phyloP scores from a whole-genome alignment of 1,140 invertebrate species.

The Asobara japonica region DNA sequence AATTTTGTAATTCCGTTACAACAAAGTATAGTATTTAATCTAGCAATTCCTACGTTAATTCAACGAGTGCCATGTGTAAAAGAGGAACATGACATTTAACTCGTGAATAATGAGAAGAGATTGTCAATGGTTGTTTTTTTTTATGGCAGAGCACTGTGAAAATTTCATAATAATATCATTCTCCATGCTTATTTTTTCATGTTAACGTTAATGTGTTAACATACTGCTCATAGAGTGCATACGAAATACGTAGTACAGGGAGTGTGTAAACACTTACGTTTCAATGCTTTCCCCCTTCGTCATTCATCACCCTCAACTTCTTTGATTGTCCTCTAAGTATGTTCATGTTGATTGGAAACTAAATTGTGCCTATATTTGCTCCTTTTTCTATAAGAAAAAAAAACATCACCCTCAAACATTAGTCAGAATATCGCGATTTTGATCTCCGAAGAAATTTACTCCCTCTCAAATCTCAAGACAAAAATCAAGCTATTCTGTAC shows the following conservation, averaged over 20 bases:
- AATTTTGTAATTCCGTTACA: neutral
- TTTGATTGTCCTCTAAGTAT: constrained; percentile 23
- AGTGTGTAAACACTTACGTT: neutral
- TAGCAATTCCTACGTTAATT: constrained; percentile 19
- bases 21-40: constrained; percentile 2
- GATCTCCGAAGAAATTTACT: neutral
- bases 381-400: constrained; percentile 2
- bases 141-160: constrained; percentile 9
- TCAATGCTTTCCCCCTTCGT: neutral
- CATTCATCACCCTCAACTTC: neutral
- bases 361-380: neutral
- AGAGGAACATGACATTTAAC: constrained; percentile 10
- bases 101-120: constrained; percentile 10
- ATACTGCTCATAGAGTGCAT: neutral
- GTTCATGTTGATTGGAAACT: neutral
- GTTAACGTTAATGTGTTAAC: neutral
- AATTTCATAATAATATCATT: neutral
- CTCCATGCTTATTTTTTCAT: neutral
- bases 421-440: neutral
- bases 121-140: constrained; percentile 12
- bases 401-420: neutral
- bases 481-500: neutral
- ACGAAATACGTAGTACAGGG: neutral
- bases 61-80: constrained; percentile 4
- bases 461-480: neutral